phyloP scores from a whole-genome alignment of 30 jellyfish, hydroid and myxozoan genomes.

The Aurelia sp. region DNA sequence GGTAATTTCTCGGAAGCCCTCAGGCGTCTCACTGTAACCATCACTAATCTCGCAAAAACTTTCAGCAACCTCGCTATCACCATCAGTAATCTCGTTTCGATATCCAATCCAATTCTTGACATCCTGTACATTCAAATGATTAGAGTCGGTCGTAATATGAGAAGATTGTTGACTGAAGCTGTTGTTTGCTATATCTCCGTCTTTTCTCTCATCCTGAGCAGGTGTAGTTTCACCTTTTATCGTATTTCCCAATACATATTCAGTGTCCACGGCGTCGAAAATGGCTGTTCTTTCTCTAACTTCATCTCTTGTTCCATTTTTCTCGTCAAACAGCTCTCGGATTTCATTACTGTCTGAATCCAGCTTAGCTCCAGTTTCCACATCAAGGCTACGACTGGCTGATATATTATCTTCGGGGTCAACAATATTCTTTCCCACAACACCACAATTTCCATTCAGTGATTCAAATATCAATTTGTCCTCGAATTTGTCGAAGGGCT shows the following conservation, averaged over 20 bases:
- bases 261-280: no score
- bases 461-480: background rate
- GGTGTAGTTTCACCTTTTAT: slow-evolving; percentile 24
- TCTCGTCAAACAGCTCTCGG: no score
- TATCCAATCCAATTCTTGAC: slow-evolving; percentile 2
- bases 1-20: background rate
- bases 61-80: slow-evolving; percentile 41
- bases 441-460: background rate
- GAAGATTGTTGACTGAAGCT: slow-evolving; percentile 5
- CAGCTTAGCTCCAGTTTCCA: no score
- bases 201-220: slow-evolving; percentile 20
- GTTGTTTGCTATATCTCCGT: background rate
- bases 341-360: no score
- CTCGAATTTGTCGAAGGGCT: background rate
- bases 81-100: slow-evolving; percentile 14
- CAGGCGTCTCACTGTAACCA: slow-evolving; percentile 41
- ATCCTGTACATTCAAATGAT: slow-evolving; percentile 9
- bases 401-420: background rate
- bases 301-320: no score
- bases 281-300: no score
- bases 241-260: no score
- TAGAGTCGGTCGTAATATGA: slow-evolving; percentile 5
- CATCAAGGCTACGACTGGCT: no score
- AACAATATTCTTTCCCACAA: background rate
- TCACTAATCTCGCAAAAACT: slow-evolving; percentile 34